These are phyloP conservation scores for Cherax quadricarinatus DNA, from an alignment of 1,140 invertebrate species.

Conservation along the genomic window DNA sequence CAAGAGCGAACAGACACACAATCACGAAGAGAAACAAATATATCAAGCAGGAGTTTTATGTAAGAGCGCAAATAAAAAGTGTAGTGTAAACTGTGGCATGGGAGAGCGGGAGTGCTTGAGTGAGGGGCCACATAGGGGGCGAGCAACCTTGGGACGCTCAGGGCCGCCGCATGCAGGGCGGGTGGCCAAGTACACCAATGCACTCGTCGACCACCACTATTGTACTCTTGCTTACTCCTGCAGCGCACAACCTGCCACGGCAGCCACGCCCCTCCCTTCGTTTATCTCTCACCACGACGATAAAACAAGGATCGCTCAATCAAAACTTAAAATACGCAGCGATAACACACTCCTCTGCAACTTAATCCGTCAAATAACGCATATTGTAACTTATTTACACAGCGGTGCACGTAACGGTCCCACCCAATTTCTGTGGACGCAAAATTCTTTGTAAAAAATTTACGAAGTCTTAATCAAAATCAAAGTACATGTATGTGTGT, in stretches of 20 bases:
- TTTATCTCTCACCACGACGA: too few relatives aligned
- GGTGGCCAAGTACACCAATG: conserved; percentile 55
- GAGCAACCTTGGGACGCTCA: conserved; percentile 40
- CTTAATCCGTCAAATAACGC: neutral
- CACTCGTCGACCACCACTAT: neutral
- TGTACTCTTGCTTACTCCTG: neutral
- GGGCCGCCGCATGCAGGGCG: conserved; percentile 42
- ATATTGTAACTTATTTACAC: neutral
- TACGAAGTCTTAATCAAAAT: too few relatives aligned
- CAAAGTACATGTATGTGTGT: too few relatives aligned
- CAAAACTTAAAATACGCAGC: neutral
- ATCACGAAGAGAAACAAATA: conserved; percentile 36
- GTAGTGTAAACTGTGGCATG: conserved; percentile 40
- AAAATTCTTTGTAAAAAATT: neutral
- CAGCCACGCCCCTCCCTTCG: too few relatives aligned
- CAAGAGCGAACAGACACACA: conserved; percentile 34
- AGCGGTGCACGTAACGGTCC: neutral
- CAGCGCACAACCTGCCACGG: neutral
- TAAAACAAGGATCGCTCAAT: neutral
- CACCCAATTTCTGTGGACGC: neutral
- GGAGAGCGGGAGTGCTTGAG: conserved; percentile 39
- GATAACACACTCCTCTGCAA: neutral
- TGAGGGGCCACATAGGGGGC: conserved; percentile 35
- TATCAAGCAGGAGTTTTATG: conserved; percentile 43
- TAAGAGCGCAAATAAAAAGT: conserved; percentile 38